These are phyloP conservation scores for Drosophila ochracea DNA, from an alignment of 2,888 invertebrate genomes.

Conservation along the genomic window DNA sequence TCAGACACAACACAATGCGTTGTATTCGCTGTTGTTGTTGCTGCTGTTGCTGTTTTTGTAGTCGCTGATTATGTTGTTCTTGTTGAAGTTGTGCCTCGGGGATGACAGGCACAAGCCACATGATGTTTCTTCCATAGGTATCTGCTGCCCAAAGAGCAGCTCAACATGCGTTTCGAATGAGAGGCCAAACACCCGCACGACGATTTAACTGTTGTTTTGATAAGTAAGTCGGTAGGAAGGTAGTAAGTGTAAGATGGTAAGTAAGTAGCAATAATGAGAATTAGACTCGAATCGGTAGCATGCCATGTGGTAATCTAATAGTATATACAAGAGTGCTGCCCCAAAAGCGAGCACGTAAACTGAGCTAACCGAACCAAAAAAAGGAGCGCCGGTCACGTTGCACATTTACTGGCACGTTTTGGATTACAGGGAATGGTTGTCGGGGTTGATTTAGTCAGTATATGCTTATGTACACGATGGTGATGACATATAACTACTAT, in stretches of 20 bases:
- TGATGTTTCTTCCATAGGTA: constrained; percentile 67
- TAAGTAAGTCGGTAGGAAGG: constrained; percentile 35
- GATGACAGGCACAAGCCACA: constrained; percentile 54
- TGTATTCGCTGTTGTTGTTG: constrained; percentile 33
- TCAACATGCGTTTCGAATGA: constrained; percentile 48
- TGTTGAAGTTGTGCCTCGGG: constrained; percentile 30
- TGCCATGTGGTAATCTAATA: constrained; percentile 50
- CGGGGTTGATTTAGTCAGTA: constrained; percentile 1
- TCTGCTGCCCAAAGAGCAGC: constrained; percentile 60
- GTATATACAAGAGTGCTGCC: constrained; percentile 29
- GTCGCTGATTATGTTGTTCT: constrained; percentile 27
- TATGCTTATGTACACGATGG: constrained; percentile 34
- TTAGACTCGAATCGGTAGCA: constrained; percentile 46
- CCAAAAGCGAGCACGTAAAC: constrained; percentile 46
- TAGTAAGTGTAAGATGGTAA: constrained; percentile 36
- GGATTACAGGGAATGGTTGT: constrained; percentile 40
- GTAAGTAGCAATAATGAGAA: constrained; percentile 52
- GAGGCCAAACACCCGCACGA: constrained; percentile 34
- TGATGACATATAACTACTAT: constrained; percentile 70
- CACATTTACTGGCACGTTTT: constrained; percentile 68
- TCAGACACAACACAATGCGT: constrained; percentile 49
- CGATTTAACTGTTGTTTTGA: constrained; percentile 44
- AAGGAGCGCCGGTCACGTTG: constrained; percentile 72
- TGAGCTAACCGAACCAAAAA: constrained; percentile 56
- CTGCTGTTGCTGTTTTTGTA: constrained; percentile 23